A percentile compares a stretch with the other conserved stretches of the same genome.
phyloP scores from a whole-genome alignment of 2,113 vertebrate genomes.

The human region GRCh38 chr2:114759001-114759500 shows the following conservation, averaged over 20 bases:
- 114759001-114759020: conserved; percentile 44
- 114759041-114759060: background rate
- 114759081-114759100: background rate
- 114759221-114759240: background rate
- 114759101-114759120: conserved; percentile 10
- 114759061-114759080: conserved; percentile 49
- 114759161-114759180: background rate
- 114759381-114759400: background rate
- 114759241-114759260: background rate
- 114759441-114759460: background rate
- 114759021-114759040: conserved; percentile 29
- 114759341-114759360: background rate
- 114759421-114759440: background rate
- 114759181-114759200: background rate
- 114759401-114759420: background rate
- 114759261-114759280: background rate
- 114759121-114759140: conserved; percentile 32
- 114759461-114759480: background rate
- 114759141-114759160: conserved; percentile 1
- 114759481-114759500: conserved; percentile 2
- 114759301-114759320: background rate
- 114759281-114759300: background rate
- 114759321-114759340: background rate
- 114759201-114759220: background rate
- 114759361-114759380: background rate